A percentile compares a stretch with the other conserved stretches of the same genome.
These are phyloP conservation scores for Eumacrocentrus americanus DNA, from an alignment of 2,888 invertebrate genomes.

Conservation along the genomic window DNA sequence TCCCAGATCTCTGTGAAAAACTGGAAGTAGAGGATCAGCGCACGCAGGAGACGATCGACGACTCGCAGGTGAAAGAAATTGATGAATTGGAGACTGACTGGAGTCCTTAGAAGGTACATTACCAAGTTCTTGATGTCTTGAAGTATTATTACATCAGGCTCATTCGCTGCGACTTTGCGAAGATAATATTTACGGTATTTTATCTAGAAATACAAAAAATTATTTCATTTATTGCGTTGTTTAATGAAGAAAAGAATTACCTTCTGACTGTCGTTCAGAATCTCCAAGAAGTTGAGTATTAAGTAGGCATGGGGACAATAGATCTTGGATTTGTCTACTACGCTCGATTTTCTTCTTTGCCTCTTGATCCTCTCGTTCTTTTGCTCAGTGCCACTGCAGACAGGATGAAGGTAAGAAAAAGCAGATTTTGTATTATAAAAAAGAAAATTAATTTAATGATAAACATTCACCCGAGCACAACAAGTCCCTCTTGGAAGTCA, in stretches of 20 bases:
- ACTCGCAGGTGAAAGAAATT: conserved; percentile 67
- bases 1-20: conserved; percentile 71
- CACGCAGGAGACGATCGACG: conserved; percentile 69
- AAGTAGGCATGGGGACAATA: conserved; percentile 51
- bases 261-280: conserved; percentile 49
- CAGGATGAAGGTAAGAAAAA: neutral
- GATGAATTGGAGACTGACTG: conserved; percentile 67
- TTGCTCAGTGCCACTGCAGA: conserved; percentile 32
- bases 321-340: conserved; percentile 32
- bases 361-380: conserved; percentile 44
- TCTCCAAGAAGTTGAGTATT: conserved; percentile 49
- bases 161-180: conserved; percentile 65
- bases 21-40: conserved; percentile 69
- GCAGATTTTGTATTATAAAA: neutral
- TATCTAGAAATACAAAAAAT: conserved; percentile 58
- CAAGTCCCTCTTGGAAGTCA: conserved; percentile 42
- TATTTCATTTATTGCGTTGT: neutral
- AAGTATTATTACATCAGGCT: conserved; percentile 67
- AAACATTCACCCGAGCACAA: conserved; percentile 42
- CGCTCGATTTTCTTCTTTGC: conserved; percentile 28
- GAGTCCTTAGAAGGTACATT: conserved; percentile 63
- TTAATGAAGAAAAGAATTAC: conserved; percentile 32
- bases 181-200: conserved; percentile 67
- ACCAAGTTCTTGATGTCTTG: conserved; percentile 70
- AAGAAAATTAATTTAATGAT: neutral